Conservation (phyloP, 2,888 invertebrate species). For the Apocheima hispidaria region DNA sequence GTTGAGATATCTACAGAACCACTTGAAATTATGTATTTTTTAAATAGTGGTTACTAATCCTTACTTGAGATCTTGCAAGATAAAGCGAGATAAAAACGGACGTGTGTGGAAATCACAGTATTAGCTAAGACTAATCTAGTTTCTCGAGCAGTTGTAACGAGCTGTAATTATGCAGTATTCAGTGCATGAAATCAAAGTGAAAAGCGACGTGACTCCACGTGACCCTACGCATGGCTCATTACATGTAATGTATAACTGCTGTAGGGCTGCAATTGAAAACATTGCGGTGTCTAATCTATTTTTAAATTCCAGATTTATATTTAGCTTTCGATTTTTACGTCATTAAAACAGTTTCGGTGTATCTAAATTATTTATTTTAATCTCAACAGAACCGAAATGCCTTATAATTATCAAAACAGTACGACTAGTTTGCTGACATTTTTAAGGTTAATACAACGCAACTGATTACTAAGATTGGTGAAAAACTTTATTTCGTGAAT, state of each 20-base stretch:
- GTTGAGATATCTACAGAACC: slow-evolving; percentile 9
- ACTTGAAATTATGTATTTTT: slow-evolving; percentile 4
- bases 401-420: no score
- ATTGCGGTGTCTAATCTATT: background rate
- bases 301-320: background rate
- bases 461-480: background rate
- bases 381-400: no score
- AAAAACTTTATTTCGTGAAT: background rate
- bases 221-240: slow-evolving; percentile 48
- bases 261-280: slow-evolving; percentile 10
- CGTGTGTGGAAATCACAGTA: slow-evolving; percentile 2
- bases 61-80: background rate
- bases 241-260: slow-evolving; percentile 28
- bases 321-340: background rate
- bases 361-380: background rate
- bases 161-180: slow-evolving; percentile 37
- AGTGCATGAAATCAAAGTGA: slow-evolving; percentile 46
- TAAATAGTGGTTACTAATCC: slow-evolving; percentile 3
- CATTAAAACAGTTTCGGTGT: background rate
- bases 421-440: no score
- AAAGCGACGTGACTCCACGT: slow-evolving; percentile 31
- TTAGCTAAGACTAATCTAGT: slow-evolving; percentile 4
- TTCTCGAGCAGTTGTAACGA: slow-evolving; percentile 22
- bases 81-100: slow-evolving; percentile 1
- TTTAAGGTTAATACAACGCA: no score